Percentiles rank a stretch among this genome's conserved stretches.
Conservation (phyloP, 2,113 vertebrate genomes). For the Dendrocopos noguchii region DNA sequence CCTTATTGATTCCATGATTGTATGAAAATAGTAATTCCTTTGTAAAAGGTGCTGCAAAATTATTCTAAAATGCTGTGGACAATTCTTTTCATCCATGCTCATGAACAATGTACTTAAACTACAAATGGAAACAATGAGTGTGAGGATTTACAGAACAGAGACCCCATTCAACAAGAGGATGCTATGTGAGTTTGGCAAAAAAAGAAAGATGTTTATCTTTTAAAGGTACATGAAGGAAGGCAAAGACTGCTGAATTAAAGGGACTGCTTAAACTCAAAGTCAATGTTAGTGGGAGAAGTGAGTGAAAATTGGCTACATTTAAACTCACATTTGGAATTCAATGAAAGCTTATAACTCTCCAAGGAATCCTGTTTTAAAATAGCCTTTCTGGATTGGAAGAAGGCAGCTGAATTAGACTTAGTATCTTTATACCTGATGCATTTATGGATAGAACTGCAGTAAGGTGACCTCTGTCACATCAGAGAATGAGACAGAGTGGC, state of each 20-base stretch:
- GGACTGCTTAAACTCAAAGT: neutral
- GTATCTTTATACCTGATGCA: neutral
- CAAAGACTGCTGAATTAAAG: neutral
- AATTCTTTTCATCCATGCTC: neutral
- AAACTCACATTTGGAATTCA: neutral
- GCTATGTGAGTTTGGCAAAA: neutral
- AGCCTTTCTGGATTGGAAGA: neutral
- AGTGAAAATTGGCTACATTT: neutral
- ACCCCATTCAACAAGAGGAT: accelerated
- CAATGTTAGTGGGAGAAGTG: neutral
- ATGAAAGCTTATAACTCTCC: neutral
- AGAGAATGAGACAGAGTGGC: neutral
- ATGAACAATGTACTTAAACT: neutral
- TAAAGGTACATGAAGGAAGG: neutral
- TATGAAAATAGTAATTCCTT: neutral
- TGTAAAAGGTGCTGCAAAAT: neutral
- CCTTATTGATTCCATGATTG: too few species aligned
- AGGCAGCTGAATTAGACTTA: neutral
- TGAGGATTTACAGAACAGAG: neutral
- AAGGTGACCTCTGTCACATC: neutral
- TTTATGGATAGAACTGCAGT: neutral
- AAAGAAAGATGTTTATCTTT: neutral
- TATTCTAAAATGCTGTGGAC: neutral
- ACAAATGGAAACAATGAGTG: neutral
- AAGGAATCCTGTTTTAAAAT: neutral